These are phyloP conservation scores for Clunio marinus DNA, from an alignment of 2,888 invertebrate species.

Conservation along the genomic window DNA sequence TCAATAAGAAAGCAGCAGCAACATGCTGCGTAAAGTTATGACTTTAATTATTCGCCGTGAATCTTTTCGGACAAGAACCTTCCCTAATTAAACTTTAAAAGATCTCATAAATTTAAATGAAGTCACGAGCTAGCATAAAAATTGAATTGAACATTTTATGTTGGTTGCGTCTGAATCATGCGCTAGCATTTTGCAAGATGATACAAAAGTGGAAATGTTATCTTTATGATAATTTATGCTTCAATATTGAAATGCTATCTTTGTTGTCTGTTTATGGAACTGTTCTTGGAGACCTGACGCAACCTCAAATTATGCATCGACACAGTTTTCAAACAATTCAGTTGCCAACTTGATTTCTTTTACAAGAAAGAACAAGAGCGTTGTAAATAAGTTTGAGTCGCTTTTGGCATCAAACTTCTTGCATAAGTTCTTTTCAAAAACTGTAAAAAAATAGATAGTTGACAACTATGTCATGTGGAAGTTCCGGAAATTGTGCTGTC, in stretches of 20 bases:
- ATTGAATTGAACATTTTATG: constrained; percentile 33
- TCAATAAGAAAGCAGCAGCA: not conserved
- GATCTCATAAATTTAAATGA: constrained; percentile 38
- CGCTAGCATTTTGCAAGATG: constrained; percentile 32
- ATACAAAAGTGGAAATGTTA: constrained; percentile 11
- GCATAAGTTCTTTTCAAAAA: constrained; percentile 1
- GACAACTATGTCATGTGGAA: not conserved
- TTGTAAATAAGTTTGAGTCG: not conserved
- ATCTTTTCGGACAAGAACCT: not conserved
- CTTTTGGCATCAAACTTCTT: not conserved
- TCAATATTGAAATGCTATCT: not conserved
- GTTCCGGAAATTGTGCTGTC: constrained; percentile 38
- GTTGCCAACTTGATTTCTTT: constrained; percentile 6
- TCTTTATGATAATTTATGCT: constrained; percentile 5
- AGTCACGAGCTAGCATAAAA: constrained; percentile 38
- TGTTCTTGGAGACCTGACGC: constrained; percentile 1
- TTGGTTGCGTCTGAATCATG: constrained; percentile 33
- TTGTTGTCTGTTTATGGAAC: not conserved
- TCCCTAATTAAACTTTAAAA: constrained; percentile 20
- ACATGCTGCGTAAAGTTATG: constrained; percentile 34
- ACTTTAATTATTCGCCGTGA: constrained; percentile 27
- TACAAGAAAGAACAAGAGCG: not conserved
- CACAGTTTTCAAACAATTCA: not conserved
- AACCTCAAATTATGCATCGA: constrained; percentile 25
- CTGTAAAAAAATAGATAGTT: constrained; percentile 24